Evolutionary conservation across 2,888 invertebrate genomes (phyloP).

Genomic region (Sabatieria punctata): DNA sequence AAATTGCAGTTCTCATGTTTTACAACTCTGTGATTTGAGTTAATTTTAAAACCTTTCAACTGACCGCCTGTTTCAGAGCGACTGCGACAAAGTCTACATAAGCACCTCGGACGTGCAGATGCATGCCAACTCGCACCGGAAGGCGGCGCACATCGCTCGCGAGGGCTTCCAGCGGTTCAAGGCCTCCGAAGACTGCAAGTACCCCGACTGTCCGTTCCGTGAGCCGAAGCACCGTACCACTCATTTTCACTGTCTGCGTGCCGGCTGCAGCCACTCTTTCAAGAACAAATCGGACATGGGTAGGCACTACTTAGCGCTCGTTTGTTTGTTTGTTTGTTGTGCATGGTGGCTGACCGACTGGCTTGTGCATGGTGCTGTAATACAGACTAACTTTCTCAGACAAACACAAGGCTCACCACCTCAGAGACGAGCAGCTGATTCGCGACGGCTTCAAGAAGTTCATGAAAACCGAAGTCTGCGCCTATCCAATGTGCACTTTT

Average conservation of each 20-base stretch:
- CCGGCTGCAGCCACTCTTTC: constrained; percentile 81
- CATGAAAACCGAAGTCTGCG: constrained; percentile 86
- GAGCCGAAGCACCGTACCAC: constrained; percentile 74
- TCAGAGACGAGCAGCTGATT: constrained; percentile 84
- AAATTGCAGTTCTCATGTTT: no score
- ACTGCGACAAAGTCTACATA: constrained; percentile 69
- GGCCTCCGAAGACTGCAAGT: constrained; percentile 85
- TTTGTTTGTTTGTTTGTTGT: no score
- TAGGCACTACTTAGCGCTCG: constrained; percentile 40
- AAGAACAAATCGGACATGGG: constrained; percentile 99
- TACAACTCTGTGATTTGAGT: no score
- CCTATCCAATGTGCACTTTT: constrained; percentile 75
- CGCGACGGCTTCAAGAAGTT: constrained; percentile 96
- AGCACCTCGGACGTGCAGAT: constrained; percentile 97
- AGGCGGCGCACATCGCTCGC: constrained; percentile 89
- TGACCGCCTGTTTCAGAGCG: constrained; percentile 36
- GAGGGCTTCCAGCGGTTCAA: constrained; percentile 92
- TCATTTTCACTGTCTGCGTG: constrained; percentile 84
- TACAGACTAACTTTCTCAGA: no score
- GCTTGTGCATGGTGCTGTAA: no score
- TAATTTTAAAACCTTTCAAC: no score
- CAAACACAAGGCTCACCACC: constrained; percentile 94
- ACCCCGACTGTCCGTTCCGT: constrained; percentile 64
- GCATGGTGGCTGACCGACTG: no score
- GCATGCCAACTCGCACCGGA: constrained; percentile 96